Evolutionary conservation across 1,140 invertebrate genomes (phyloP), one percentile per base, ranked within the genome.

Genomic region (Drosophila carrolli): DNA sequence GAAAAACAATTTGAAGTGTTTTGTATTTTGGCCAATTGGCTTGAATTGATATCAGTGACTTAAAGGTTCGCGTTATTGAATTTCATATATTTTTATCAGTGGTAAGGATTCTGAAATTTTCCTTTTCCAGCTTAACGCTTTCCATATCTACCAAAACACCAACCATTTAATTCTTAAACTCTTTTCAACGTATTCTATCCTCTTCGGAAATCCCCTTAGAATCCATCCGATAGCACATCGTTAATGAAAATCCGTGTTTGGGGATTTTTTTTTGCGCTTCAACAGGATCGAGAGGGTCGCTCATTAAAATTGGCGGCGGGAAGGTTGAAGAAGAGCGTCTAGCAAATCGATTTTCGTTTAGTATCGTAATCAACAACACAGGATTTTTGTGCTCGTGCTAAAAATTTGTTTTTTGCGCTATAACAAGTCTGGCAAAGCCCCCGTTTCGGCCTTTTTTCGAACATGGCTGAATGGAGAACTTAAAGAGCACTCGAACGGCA

Each of bases 401-500:
- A 85, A 85, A 89, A 83, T 80, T 88, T 88, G 83, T 89, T 79
- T 89, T 86, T 77, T 83, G 84, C 76, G 75, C 83, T 79, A 88
- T 88, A 88, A 89, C 83, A 88, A 89, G 83, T 76, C 79, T 65
- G 78, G 65, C 43, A 41, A 73, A 58, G 46, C 53, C 51, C 50
- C 35, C 65, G 37, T 44, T 56, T 53, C 48, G 63, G 43, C 72
- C 44, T 56, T 75, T 63, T 38, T 48, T 59, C 47, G 59, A 65
- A 71, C 75, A 86, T 72, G 78, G 46, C 54, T 85, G 72, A 84
- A 84, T 84, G 82, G 82, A 73, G 84, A 88, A 83, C 83, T 89
- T 88, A 88, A 88, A 88, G 83, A 88, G 84, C 83, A 88, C 83
- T 88, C 83, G 83, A 88, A 89, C 67, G 86, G 79, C 83, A 86